phyloP scores from a whole-genome alignment of 2,113 vertebrate species.

The Xiphophorus maculatus region DNA sequence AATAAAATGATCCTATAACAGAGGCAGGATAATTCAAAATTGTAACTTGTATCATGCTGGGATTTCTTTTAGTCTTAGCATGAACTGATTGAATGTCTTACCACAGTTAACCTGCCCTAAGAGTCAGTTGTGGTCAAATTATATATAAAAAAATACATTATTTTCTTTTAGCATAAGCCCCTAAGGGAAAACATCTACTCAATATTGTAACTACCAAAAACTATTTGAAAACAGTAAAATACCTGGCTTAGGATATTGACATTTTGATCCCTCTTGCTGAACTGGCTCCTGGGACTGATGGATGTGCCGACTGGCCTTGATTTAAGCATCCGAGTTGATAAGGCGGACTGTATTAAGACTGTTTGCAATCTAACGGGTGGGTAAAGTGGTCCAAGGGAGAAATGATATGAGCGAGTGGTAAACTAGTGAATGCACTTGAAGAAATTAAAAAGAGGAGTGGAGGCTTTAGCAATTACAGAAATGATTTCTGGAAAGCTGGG shows the following conservation, averaged over 20 bases:
- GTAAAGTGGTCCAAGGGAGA: constrained; percentile 42
- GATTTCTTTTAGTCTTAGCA: neutral
- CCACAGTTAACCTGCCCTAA: neutral
- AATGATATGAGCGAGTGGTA: constrained; percentile 28
- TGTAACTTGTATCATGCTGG: neutral
- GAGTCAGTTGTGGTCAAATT: constrained; percentile 14
- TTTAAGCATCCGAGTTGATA: constrained; percentile 55
- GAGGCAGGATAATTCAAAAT: neutral
- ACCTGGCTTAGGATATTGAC: constrained; percentile 37
- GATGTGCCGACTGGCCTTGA: constrained; percentile 39
- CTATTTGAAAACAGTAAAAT: constrained; percentile 35
- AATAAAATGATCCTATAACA: neutral
- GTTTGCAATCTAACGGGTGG: constrained; percentile 23
- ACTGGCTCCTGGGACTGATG: constrained; percentile 37
- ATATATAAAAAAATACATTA: constrained; percentile 4
- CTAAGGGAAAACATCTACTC: constrained; percentile 36
- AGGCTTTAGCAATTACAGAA: constrained; percentile 52
- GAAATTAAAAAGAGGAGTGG: constrained; percentile 56
- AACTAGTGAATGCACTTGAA: constrained; percentile 59
- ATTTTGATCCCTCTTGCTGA: constrained; percentile 45
- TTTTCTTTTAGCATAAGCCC: constrained; percentile 18
- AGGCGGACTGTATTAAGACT: constrained; percentile 53
- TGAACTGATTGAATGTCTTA: neutral
- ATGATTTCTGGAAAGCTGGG: constrained; percentile 49
- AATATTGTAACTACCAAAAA: constrained; percentile 18